Percentiles rank a stretch among this genome's conserved stretches.
These are phyloP conservation scores for Rhagonycha lutea DNA, from an alignment of 2,888 invertebrate species.

Conservation along the genomic window DNA sequence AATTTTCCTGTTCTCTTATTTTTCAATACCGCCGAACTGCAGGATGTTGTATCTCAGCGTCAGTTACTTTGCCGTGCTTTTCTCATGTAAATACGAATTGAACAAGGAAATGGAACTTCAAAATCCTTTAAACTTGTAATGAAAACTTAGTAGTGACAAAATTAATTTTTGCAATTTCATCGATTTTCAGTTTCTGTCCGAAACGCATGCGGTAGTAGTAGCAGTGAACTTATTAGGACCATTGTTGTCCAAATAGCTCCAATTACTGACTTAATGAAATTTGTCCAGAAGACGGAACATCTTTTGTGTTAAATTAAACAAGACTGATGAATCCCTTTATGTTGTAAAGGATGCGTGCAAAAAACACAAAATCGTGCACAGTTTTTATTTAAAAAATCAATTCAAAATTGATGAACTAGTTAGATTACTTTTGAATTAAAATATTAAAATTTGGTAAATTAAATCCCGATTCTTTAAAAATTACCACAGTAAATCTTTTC, in stretches of 20 bases:
- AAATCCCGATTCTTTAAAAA: not conserved
- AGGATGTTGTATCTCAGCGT: slow-evolving; percentile 18
- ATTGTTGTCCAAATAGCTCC: not conserved
- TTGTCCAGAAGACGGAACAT: not conserved
- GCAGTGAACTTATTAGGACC: not conserved
- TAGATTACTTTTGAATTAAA: not conserved
- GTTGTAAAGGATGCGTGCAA: not conserved
- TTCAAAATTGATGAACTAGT: not conserved
- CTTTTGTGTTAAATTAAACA: not conserved
- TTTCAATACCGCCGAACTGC: slow-evolving; percentile 15
- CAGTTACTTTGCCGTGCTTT: slow-evolving; percentile 20
- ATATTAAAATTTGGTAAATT: not conserved
- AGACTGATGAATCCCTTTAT: not conserved
- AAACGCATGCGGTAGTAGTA: not conserved
- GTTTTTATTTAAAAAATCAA: not conserved
- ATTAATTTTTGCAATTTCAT: not conserved
- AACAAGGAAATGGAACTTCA: slow-evolving; percentile 17
- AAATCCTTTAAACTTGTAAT: slow-evolving; percentile 6
- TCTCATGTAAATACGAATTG: slow-evolving; percentile 25
- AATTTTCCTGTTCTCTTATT: slow-evolving; percentile 9
- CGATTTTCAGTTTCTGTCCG: not conserved
- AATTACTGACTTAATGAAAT: not conserved
- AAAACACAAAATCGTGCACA: not conserved
- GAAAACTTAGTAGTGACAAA: not conserved
- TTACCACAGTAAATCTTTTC: not conserved